phyloP scores from a whole-genome alignment of 1,140 invertebrate genomes.

The Ladona fulva region DNA sequence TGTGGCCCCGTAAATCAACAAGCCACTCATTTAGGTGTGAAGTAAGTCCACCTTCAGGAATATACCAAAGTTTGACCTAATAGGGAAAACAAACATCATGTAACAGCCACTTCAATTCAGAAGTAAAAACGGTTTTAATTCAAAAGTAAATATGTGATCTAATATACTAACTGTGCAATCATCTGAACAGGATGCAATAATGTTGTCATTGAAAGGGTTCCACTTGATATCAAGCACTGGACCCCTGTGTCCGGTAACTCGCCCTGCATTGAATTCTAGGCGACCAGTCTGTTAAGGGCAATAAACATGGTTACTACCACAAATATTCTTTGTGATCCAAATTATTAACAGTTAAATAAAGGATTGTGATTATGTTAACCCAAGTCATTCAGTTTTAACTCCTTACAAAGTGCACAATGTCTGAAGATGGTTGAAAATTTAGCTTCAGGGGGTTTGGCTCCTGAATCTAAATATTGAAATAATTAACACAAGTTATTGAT shows the following conservation, averaged over 20 bases:
- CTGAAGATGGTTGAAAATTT: no score
- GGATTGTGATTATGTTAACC: no score
- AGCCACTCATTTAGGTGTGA: conserved; percentile 75
- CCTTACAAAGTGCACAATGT: no score
- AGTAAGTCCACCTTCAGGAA: conserved; percentile 77
- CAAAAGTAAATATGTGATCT: not conserved
- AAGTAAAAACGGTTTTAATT: not conserved
- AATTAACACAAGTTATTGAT: no score
- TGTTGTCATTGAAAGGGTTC: conserved; percentile 90
- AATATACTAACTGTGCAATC: conserved; percentile 70
- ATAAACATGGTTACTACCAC: not conserved
- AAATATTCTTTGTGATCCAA: no score
- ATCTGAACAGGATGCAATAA: conserved; percentile 91
- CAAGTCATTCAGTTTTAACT: no score
- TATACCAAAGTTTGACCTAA: conserved; percentile 80
- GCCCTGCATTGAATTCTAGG: conserved; percentile 64
- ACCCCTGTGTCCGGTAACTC: conserved; percentile 71
- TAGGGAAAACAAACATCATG: conserved; percentile 22
- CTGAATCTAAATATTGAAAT: no score
- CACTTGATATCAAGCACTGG: conserved; percentile 80
- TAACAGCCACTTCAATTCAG: not conserved
- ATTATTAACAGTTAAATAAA: no score
- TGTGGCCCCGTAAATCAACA: conserved; percentile 78
- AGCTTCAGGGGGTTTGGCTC: no score
- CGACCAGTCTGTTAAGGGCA: conserved; percentile 52